phyloP scores from a whole-genome alignment of 2,113 vertebrate genomes.

The Grantiella picta region DNA sequence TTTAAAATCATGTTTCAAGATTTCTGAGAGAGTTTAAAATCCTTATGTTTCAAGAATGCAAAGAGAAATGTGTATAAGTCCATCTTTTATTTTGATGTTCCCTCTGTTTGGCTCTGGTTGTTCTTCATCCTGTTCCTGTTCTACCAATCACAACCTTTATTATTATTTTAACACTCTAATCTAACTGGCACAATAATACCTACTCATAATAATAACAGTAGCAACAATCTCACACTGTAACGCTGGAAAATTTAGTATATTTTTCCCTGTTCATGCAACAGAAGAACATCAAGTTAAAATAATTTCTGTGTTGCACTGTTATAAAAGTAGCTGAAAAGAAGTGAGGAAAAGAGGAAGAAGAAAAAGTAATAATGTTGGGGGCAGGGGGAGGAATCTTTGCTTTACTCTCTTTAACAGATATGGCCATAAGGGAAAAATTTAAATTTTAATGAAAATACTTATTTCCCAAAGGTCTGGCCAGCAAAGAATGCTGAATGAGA shows the following conservation, averaged over 20 bases:
- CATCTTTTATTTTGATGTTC: neutral
- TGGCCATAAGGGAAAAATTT: conserved; percentile 24
- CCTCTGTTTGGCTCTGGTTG: neutral
- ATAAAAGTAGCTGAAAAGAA: neutral
- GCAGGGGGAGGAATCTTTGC: neutral
- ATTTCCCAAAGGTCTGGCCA: conserved; percentile 47
- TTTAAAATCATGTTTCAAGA: neutral
- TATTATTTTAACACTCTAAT: neutral
- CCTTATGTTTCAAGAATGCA: neutral
- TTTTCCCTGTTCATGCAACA: neutral
- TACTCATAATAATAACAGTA: neutral
- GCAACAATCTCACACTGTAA: neutral
- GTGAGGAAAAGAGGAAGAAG: neutral
- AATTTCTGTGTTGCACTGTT: neutral
- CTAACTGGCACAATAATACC: neutral
- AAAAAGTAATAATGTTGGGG: neutral
- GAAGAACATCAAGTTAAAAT: neutral
- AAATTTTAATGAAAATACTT: conserved; percentile 72
- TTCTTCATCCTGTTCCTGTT: neutral
- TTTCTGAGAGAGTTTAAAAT: neutral
- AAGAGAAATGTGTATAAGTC: neutral
- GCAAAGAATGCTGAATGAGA: conserved; percentile 59
- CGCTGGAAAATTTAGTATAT: neutral
- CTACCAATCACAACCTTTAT: neutral
- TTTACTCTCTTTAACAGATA: neutral